Evolutionary conservation across 2,113 vertebrate species (phyloP), one percentile per base, ranked within the genome.

Genomic region (Solea senegalensis): DNA sequence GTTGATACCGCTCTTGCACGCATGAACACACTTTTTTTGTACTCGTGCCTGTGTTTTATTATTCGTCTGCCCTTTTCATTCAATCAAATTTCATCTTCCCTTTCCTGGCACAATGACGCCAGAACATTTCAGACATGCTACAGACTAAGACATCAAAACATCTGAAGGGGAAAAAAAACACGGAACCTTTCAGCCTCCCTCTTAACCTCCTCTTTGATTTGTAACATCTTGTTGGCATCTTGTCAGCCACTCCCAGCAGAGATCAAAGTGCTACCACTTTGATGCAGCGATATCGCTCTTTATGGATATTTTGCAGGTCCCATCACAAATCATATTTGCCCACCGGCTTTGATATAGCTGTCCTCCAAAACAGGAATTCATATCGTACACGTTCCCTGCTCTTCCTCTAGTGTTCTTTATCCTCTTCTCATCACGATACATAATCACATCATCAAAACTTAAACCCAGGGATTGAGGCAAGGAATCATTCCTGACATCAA

Each of bases 311-410:
- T 68, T 55, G 26, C 57, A 76, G 62, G 56, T 67, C 73, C 65
- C 60, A 60, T 57, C 74, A 53, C 74, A 76, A 81, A 76, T 79
- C 51, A 57, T 43, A 59, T 70, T 74, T 72, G 26, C 76, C 79
- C 59, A 45, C 55, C 51, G 66, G 54, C 74, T 82, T 82, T 81
- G 72, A 82, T 71, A 80, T n/a, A 11, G 50, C 67, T 83, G 77
- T 86, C 80, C 67, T 82, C 76, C 70, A 53, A 44, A 64, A 74
- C 76, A 75, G 66, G 83, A 78, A 84, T 77, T 80, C 61, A 80
- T 80, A 65, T 76, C 44, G 51, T 55, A 40, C 62, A 13, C 70
- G 61, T 73, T 55, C 68, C 62, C 26, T 67, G 65, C 39, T 68
- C 68, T 27, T 52, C 58, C 67, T 64, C 27, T 43, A 65, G 61